phyloP scores from a whole-genome alignment of 2,797 vertebrate species.

The Ptychobarbus kaznakovi region DNA sequence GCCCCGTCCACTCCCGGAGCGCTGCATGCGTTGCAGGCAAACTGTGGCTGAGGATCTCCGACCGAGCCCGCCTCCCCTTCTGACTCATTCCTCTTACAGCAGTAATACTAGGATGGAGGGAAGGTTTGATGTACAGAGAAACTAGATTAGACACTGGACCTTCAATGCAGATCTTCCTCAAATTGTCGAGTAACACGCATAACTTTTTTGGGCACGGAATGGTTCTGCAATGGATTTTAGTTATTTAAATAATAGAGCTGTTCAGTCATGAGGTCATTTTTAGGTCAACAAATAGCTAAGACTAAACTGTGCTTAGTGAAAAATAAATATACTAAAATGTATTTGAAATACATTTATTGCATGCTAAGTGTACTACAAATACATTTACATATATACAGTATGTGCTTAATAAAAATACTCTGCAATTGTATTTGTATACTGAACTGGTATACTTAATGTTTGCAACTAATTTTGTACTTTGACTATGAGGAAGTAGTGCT shows the following conservation, averaged over 20 bases:
- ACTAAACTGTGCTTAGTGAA: background rate
- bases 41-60: slow-evolving; percentile 76
- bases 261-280: background rate
- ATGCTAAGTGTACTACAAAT: background rate
- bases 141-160: background rate
- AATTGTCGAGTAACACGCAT: background rate
- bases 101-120: slow-evolving; percentile 85
- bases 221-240: background rate
- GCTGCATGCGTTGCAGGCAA: slow-evolving; percentile 89
- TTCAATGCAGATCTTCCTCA: background rate
- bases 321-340: background rate
- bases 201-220: background rate
- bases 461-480: background rate
- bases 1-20: slow-evolving; percentile 83
- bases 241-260: slow-evolving; percentile 13
- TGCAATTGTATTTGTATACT: background rate
- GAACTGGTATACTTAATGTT: background rate
- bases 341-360: background rate
- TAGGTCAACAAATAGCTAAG: background rate
- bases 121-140: background rate
- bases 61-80: slow-evolving; percentile 80
- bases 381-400: background rate
- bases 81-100: slow-evolving; percentile 90
- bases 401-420: background rate
- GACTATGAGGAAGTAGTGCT: background rate